These are phyloP conservation scores for Microctonus aethiopoides DNA, from an alignment of 2,888 invertebrate genomes.

Conservation along the genomic window DNA sequence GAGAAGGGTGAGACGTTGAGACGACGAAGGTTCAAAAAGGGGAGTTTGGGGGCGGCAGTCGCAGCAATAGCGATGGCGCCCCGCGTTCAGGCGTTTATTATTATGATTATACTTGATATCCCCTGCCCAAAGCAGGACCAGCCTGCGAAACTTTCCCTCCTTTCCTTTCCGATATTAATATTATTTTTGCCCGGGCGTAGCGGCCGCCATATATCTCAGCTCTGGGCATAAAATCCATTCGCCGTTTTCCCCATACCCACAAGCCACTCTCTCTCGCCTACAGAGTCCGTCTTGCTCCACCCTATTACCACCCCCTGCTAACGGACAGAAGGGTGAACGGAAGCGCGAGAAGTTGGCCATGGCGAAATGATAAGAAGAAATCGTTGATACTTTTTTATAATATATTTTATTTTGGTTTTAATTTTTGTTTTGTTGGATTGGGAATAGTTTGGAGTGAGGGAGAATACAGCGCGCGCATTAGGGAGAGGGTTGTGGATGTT, in stretches of 20 bases:
- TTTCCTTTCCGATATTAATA: slow-evolving; percentile 67
- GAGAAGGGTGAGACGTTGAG: slow-evolving; percentile 23
- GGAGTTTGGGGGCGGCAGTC: slow-evolving; percentile 48
- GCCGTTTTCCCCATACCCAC: slow-evolving; percentile 54
- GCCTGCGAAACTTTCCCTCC: slow-evolving; percentile 66
- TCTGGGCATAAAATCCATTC: slow-evolving; percentile 67
- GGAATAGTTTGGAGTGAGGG: neutral
- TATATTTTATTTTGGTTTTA: slow-evolving; percentile 10
- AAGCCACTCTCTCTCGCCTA: slow-evolving; percentile 32
- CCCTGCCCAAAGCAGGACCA: slow-evolving; percentile 65
- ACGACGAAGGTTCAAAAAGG: slow-evolving; percentile 33
- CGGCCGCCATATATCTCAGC: slow-evolving; percentile 66
- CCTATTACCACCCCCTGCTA: slow-evolving; percentile 31
- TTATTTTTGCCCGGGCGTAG: slow-evolving; percentile 67
- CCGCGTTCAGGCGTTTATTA: slow-evolving; percentile 65
- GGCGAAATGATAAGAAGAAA: slow-evolving; percentile 19
- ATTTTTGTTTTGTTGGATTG: slow-evolving; percentile 21
- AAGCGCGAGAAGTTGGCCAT: slow-evolving; percentile 34
- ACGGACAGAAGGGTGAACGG: slow-evolving; percentile 22
- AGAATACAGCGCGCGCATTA: neutral
- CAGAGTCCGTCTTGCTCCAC: slow-evolving; percentile 39
- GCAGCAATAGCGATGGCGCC: slow-evolving; percentile 64
- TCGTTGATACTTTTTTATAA: slow-evolving; percentile 23
- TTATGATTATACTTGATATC: slow-evolving; percentile 66
- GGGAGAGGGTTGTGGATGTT: too few species aligned